Evolutionary conservation across 2,113 vertebrate genomes (phyloP).

Genomic region (Seriola rivoliana): DNA sequence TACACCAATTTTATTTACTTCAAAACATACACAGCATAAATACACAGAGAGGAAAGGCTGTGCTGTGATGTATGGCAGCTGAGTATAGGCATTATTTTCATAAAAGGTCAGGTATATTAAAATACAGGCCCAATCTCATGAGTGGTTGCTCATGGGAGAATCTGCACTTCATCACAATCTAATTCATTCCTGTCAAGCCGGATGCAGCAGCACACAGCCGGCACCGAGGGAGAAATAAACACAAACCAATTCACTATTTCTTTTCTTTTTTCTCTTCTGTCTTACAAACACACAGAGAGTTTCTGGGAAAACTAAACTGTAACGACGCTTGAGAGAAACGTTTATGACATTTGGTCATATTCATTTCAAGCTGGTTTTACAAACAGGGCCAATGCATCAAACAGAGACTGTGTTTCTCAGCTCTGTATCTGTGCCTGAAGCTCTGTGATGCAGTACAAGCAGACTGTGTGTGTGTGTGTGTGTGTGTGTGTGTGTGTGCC

Average conservation of each 20-base stretch:
- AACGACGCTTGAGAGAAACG: not conserved
- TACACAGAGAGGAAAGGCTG: not conserved
- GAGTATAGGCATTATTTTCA: conserved; percentile 29
- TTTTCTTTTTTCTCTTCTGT: not conserved
- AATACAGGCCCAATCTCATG: conserved; percentile 40
- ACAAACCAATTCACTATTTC: conserved; percentile 8
- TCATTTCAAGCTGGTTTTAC: conserved; percentile 2
- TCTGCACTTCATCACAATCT: conserved; percentile 47
- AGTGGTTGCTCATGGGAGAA: conserved; percentile 43
- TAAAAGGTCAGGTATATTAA: conserved; percentile 62
- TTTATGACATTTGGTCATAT: not conserved
- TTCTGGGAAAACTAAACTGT: not conserved
- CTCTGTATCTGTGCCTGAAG: not conserved
- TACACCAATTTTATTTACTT: conserved; percentile 5
- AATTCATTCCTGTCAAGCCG: conserved; percentile 3
- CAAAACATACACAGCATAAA: not conserved
- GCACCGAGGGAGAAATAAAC: not conserved
- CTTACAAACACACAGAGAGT: not conserved
- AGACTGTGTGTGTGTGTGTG: not conserved
- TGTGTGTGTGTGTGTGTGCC: not conserved
- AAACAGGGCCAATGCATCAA: not conserved
- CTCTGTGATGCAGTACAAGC: not conserved
- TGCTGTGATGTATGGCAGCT: conserved; percentile 23
- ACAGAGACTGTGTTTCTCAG: not conserved
- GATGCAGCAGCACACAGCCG: not conserved